phyloP scores from a whole-genome alignment of 1,140 invertebrate species.

The Ptiloglossa arizonensis region DNA sequence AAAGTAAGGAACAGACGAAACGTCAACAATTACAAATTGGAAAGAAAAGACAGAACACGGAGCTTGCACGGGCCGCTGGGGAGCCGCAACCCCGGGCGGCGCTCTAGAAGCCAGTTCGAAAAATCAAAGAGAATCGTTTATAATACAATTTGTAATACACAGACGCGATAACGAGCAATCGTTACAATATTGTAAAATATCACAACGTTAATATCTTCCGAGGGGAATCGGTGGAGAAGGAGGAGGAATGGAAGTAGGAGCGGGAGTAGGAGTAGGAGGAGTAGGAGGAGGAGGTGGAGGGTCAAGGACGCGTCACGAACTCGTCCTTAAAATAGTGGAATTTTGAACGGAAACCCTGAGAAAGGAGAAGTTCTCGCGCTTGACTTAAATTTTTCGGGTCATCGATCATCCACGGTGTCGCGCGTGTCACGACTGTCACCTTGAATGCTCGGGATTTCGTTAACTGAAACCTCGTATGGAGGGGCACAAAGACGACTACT shows the following conservation, averaged over 20 bases:
- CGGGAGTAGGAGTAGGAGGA: no score
- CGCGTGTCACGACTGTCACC: not conserved
- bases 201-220: constrained; percentile 76
- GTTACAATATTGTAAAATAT: constrained; percentile 80
- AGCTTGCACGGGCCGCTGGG: not conserved
- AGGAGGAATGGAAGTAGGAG: not conserved
- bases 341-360: not conserved
- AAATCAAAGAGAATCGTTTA: constrained; percentile 41
- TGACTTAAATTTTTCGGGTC: not conserved
- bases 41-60: constrained; percentile 23
- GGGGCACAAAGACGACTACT: no score
- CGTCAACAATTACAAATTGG: constrained; percentile 71
- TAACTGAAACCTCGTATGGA: no score
- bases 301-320: constrained; percentile 3
- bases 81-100: not conserved
- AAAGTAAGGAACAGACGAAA: constrained; percentile 71
- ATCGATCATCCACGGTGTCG: not conserved
- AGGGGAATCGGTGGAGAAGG: not conserved
- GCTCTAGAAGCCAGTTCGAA: constrained; percentile 17
- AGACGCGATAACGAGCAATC: constrained; percentile 57
- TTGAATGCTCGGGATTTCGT: not conserved
- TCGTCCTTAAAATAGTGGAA: constrained; percentile 16
- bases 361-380: not conserved
- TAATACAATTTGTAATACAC: constrained; percentile 68
- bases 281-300: not conserved